Percentiles rank a stretch among this genome's conserved stretches.
Evolutionary conservation across 1,140 invertebrate genomes (phyloP).

Genomic region (Scaptomyza graminum): DNA sequence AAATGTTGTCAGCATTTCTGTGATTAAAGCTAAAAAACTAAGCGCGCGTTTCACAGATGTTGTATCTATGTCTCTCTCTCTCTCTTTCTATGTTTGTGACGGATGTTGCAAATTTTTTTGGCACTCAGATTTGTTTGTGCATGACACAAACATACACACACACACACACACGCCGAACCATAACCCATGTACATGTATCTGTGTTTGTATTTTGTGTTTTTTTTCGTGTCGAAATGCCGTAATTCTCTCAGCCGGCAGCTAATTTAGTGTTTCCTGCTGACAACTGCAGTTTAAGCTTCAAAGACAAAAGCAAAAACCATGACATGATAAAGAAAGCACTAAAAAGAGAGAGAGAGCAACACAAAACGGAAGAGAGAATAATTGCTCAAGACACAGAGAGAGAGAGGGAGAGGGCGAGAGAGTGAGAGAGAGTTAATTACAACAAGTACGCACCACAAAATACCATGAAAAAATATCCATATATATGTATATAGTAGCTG

Average conservation of each 20-base stretch:
- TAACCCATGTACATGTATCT: constrained; percentile 24
- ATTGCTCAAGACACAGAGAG: background rate
- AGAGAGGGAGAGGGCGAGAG: constrained; percentile 19
- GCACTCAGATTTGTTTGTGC: constrained; percentile 57
- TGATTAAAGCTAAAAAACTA: constrained; percentile 26
- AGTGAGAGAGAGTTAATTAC: constrained; percentile 52
- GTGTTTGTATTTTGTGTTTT: constrained; percentile 22
- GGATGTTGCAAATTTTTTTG: constrained; percentile 78
- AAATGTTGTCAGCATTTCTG: constrained; percentile 18
- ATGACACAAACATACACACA: constrained; percentile 15
- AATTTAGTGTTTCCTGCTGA: constrained; percentile 81
- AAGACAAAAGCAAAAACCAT: constrained; percentile 37
- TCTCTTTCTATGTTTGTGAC: constrained; percentile 23
- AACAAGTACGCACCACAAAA: constrained; percentile 17
- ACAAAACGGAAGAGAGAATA: constrained; percentile 7
- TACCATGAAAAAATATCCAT: background rate
- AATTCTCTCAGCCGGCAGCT: constrained; percentile 75
- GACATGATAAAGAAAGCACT: constrained; percentile 34
- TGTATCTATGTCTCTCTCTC: background rate
- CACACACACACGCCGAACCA: constrained; percentile 24
- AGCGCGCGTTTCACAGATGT: constrained; percentile 23
- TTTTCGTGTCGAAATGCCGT: constrained; percentile 56
- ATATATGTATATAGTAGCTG: constrained; percentile 42
- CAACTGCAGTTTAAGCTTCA: constrained; percentile 67
- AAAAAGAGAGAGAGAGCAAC: constrained; percentile 8